phyloP scores from a whole-genome alignment of 2,888 invertebrate species.

The Drosophila diplacantha region DNA sequence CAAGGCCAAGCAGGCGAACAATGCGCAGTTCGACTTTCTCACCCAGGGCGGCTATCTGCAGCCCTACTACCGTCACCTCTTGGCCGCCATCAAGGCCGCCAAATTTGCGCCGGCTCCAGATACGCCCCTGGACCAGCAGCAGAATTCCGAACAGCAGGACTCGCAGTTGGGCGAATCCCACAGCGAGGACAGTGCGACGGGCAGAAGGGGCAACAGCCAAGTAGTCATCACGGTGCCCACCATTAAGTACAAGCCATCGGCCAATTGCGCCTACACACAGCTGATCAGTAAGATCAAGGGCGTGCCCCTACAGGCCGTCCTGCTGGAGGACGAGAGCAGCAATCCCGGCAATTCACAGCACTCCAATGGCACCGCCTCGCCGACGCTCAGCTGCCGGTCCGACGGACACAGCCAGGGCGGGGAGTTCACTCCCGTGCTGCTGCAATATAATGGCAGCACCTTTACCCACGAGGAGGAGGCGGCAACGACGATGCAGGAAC shows the following conservation, averaged over 20 bases:
- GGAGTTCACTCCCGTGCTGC: constrained; percentile 73
- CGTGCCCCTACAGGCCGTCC: constrained; percentile 76
- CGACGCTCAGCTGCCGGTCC: constrained; percentile 52
- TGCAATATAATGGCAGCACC: constrained; percentile 74
- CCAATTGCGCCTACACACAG: constrained; percentile 92
- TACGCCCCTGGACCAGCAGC: constrained; percentile 29
- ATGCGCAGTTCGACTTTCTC: constrained; percentile 95
- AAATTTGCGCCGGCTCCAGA: constrained; percentile 78
- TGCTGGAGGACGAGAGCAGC: constrained; percentile 64
- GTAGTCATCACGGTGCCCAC: constrained; percentile 79
- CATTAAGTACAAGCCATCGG: constrained; percentile 88
- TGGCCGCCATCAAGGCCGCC: constrained; percentile 84
- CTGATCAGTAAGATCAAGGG: constrained; percentile 91
- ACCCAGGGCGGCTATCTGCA: constrained; percentile 90
- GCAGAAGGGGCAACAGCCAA: constrained; percentile 26
- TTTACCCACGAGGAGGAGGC: constrained; percentile 57
- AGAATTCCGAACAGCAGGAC: neutral
- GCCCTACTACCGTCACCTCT: constrained; percentile 91
- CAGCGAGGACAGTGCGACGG: constrained; percentile 10
- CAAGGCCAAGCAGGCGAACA: constrained; percentile 96
- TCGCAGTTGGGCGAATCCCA: neutral
- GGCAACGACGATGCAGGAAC: neutral
- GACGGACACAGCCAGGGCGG: constrained; percentile 51
- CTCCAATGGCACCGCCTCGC: constrained; percentile 59
- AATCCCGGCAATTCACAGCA: constrained; percentile 50